Evolutionary conservation across 2,113 vertebrate genomes (phyloP).

Genomic region (Amblyornis subalaris): DNA sequence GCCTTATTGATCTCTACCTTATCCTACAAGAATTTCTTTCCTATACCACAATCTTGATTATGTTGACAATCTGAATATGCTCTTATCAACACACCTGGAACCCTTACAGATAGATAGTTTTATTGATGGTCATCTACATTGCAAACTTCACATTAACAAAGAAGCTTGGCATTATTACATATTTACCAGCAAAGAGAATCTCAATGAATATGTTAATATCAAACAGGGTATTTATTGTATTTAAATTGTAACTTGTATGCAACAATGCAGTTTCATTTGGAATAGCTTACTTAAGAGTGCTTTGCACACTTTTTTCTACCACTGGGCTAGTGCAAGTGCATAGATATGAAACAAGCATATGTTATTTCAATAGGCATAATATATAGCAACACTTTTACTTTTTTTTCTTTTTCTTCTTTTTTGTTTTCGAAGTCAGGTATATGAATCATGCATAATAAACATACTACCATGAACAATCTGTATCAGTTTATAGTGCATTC

Average conservation of each 20-base stretch:
- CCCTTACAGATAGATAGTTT: not conserved
- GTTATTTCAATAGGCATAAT: not conserved
- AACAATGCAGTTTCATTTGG: not conserved
- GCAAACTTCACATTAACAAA: not conserved
- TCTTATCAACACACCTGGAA: not conserved
- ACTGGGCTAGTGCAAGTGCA: not conserved
- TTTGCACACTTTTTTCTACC: not conserved
- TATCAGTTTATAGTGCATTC: not conserved
- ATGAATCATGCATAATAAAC: not conserved
- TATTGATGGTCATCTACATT: not conserved
- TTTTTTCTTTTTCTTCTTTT: not conserved
- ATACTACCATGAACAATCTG: not conserved
- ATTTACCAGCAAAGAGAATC: conserved; percentile 1
- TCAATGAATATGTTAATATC: not conserved
- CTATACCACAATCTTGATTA: not conserved
- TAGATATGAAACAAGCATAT: not conserved
- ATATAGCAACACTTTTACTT: not conserved
- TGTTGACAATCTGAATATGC: not conserved
- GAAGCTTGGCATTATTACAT: not conserved
- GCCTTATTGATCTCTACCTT: not conserved
- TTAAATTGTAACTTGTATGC: not conserved
- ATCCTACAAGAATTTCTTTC: not conserved
- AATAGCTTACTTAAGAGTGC: not conserved
- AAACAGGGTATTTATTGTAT: conserved; percentile 7
- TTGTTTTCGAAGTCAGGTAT: not conserved